Evolutionary conservation across 2,888 invertebrate species (phyloP).

Genomic region (Caenorhabditis japonica): DNA sequence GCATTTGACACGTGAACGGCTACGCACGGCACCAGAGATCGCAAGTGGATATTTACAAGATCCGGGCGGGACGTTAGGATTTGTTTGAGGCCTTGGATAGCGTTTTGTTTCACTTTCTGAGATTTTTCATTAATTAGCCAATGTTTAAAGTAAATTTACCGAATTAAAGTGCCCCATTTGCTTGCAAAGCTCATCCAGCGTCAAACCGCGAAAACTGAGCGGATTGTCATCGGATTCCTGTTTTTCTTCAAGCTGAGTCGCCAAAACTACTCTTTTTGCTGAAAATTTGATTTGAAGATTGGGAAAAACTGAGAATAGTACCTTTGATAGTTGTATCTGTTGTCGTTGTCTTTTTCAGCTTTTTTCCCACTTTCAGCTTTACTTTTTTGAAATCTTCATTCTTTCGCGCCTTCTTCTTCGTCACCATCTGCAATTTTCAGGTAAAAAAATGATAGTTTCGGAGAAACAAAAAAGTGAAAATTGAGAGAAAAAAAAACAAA

Average conservation of each 20-base stretch:
- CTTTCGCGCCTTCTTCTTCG: slow-evolving; percentile 62
- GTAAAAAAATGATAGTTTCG: no score
- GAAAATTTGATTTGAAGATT: no score
- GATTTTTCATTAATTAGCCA: neutral
- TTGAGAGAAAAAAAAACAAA: neutral
- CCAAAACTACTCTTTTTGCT: slow-evolving; percentile 56
- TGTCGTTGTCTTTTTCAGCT: slow-evolving; percentile 64
- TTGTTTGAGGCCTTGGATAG: slow-evolving; percentile 64
- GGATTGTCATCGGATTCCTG: slow-evolving; percentile 50
- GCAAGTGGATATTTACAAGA: slow-evolving; percentile 56
- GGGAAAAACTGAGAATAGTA: no score
- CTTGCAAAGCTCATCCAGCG: slow-evolving; percentile 66
- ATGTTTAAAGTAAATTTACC: slow-evolving; percentile 17
- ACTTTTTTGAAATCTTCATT: slow-evolving; percentile 69
- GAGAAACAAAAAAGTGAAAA: neutral
- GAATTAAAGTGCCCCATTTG: slow-evolving; percentile 71
- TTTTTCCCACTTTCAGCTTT: slow-evolving; percentile 71
- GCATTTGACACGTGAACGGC: slow-evolving; percentile 57
- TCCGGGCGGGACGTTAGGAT: slow-evolving; percentile 61
- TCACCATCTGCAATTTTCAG: slow-evolving; percentile 38
- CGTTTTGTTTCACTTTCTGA: slow-evolving; percentile 63
- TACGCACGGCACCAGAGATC: slow-evolving; percentile 62
- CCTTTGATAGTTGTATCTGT: slow-evolving; percentile 68
- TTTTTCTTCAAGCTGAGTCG: slow-evolving; percentile 61
- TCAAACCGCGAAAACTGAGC: slow-evolving; percentile 59